Conservation (phyloP, 2,888 invertebrate species). For the Melieria omissa region DNA sequence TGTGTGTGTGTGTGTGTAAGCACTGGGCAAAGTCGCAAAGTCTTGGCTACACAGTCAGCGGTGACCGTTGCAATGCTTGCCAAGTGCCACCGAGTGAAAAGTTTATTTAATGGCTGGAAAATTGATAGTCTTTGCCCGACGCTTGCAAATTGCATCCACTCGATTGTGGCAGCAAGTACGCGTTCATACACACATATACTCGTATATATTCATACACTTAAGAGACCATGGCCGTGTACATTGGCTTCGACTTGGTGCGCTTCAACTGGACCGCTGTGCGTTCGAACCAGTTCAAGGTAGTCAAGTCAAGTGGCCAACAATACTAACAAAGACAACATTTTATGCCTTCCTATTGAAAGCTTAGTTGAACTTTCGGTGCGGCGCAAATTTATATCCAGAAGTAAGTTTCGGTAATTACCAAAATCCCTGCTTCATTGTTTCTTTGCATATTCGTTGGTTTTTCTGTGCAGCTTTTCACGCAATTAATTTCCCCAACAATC, state of each 20-base stretch:
- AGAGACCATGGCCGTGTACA: not conserved
- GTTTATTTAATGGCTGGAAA: conserved; percentile 36
- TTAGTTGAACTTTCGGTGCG: too few relatives aligned
- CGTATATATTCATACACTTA: not conserved
- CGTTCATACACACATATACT: not conserved
- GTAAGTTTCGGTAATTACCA: too few relatives aligned
- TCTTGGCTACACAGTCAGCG: not conserved
- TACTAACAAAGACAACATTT: too few relatives aligned
- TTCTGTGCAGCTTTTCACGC: too few relatives aligned
- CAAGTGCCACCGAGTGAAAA: conserved; percentile 28
- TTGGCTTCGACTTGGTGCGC: not conserved
- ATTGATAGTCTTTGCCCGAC: conserved; percentile 25
- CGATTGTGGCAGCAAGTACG: not conserved
- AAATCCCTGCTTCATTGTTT: too few relatives aligned
- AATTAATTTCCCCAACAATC: too few relatives aligned
- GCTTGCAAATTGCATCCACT: conserved; percentile 25
- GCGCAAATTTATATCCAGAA: too few relatives aligned
- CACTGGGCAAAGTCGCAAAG: not conserved
- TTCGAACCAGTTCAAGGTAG: too few relatives aligned
- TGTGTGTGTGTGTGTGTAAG: conserved; percentile 1
- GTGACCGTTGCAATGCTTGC: not conserved
- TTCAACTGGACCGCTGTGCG: too few relatives aligned
- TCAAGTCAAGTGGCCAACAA: too few relatives aligned
- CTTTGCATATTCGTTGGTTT: too few relatives aligned
- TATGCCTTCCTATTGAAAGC: too few relatives aligned